Evolutionary conservation across 37 sponge, comb jelly and placozoan genomes (phyloP).

Genomic region (Cliona cf. orientalis): DNA sequence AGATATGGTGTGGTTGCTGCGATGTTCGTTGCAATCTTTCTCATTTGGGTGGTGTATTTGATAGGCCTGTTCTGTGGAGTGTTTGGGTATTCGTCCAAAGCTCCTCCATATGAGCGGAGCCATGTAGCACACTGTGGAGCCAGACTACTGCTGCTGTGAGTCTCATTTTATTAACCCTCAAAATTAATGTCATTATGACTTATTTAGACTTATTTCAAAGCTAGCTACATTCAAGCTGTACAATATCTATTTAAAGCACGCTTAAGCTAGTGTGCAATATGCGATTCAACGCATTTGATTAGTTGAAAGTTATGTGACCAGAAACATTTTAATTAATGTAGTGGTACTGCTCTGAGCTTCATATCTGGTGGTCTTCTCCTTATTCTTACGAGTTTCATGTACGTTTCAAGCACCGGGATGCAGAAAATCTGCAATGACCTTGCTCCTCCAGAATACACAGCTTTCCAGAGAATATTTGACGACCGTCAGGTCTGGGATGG

Average conservation of each 20-base stretch:
- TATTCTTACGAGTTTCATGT: conserved; percentile 1
- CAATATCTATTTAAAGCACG: not conserved
- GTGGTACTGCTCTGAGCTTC: conserved; percentile 1
- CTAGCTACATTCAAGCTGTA: no score
- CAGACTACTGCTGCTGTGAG: conserved; percentile 9
- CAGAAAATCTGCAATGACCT: conserved; percentile 36
- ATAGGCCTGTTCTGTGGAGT: conserved; percentile 25
- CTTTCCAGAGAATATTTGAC: not conserved
- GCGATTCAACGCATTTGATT: no score
- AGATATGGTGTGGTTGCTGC: conserved; percentile 8
- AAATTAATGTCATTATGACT: no score
- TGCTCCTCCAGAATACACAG: conserved; percentile 7
- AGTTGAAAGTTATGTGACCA: no score
- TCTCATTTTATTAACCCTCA: not conserved
- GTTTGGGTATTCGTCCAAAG: conserved; percentile 24
- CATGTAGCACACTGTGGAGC: conserved; percentile 26
- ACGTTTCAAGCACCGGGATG: not conserved
- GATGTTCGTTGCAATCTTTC: not conserved
- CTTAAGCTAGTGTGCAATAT: not conserved
- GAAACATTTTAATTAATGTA: not conserved
- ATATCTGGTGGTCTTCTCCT: not conserved
- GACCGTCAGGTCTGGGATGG: conserved; percentile 26
- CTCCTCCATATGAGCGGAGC: conserved; percentile 10
- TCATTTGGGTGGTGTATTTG: conserved; percentile 6
- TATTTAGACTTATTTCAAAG: no score